Base-by-base conservation (phyloP, 2,113 vertebrate genomes). In the Silurus meridionalis region DNA sequence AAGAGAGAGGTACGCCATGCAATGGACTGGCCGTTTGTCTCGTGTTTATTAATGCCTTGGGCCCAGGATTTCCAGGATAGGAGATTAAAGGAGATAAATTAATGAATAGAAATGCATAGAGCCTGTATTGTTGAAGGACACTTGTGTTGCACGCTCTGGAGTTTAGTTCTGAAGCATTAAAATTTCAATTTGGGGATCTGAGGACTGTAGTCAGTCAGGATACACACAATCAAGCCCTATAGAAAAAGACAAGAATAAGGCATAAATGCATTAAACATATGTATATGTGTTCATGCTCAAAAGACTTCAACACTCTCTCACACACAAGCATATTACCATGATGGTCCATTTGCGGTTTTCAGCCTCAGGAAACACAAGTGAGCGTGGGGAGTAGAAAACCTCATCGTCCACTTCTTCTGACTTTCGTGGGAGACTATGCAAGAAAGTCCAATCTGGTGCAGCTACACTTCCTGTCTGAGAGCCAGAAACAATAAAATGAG, bases 281-380 rank as follows among this genome's bases (percentile, higher is more conserved):
- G 37, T 52, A 15, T 52, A 60, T 82, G 66, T 21, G n/a, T 63
- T 37, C 15, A 25, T 58, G 19, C 19, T 53, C 21, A 80, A 37
- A 37, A 37, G 37, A 37, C 37, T 37, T 37, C 37, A 37, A 37
- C 37, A 37, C 2, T 37, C 37, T 37, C 37, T 37, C 37, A 37
- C 37, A 37, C 37, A 53, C 72, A 64, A 13, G 60, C 8, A 60
- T 13, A 25, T 87, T 94, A 96, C 97, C 97, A 98, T 98, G 86
- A 97, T 96, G 60, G 97, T 98, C 97, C 97, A 99, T 91, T 99
- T 99, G 89, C 97, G 95, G 88, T 99, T 99, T 94, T 98, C 97
- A 78, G 97, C 97, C 91, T 98, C 97, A 52, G 94, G 94, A 90
- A 98, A 99, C 82, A 97, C 97, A 19, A 99, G 89, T 21, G 97